Percentiles rank a stretch among this genome's conserved stretches.
Evolutionary conservation across 2,113 vertebrate genomes (phyloP).

Genomic region (Lanius collurio): DNA sequence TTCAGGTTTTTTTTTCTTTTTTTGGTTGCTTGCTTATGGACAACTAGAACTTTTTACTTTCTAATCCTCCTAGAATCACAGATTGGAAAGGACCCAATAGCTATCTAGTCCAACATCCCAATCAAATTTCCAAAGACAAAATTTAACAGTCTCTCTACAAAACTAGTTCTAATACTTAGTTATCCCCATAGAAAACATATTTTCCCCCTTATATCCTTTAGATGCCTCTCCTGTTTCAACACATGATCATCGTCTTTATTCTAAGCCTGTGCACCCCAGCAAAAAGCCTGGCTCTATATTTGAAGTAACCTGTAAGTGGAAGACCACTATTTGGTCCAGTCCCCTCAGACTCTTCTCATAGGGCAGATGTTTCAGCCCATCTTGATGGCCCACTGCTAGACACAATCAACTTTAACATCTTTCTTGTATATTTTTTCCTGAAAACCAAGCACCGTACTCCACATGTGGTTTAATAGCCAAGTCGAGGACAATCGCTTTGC

Average conservation of each 20-base stretch:
- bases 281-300: background rate
- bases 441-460: background rate
- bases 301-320: background rate
- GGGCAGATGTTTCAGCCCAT: background rate
- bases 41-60: background rate
- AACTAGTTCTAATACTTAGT: background rate
- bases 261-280: background rate
- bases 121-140: background rate
- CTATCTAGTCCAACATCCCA: background rate
- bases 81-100: background rate
- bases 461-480: background rate
- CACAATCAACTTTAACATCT: background rate
- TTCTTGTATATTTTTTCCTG: background rate
- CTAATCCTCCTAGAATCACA: background rate
- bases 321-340: background rate
- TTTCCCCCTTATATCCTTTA: background rate
- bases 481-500: background rate
- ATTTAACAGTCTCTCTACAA: background rate
- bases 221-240: background rate
- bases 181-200: background rate
- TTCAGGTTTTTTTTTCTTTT: background rate
- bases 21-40: background rate
- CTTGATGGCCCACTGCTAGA: background rate
- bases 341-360: background rate
- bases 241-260: rapidly evolving